Base-by-base conservation (phyloP, 2,888 invertebrate species). In the Folsomia candida region DNA sequence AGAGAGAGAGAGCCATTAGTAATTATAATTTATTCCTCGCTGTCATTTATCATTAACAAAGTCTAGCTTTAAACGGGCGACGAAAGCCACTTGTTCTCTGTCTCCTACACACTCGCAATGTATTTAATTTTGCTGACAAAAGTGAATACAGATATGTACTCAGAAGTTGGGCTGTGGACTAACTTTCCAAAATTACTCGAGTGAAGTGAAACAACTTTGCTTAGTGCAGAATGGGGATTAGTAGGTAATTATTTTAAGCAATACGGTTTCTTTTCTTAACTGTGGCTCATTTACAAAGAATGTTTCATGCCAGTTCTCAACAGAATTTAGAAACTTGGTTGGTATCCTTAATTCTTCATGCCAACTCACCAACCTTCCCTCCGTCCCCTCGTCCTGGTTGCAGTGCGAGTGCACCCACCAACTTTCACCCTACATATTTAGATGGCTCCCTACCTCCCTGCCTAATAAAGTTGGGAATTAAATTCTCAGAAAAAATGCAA, bases 1-100 rank as follows among this genome's bases (percentile, higher is more conserved):
- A n/a, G n/a, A n/a, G n/a, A n/a, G n/a, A n/a, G n/a, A 51, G 25
- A 51, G 54, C 65, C 65, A 65, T 65, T 65, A 65, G 65, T 65
- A 54, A 65, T 65, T 54, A 54, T 65, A 65, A 65, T 65, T 51
- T 54, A 54, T 65, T 64, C 51, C 25, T 28, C 18, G 27, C 62
- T 62, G 51, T 25, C 65, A 65, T 65, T 65, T 65, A 65, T 65
- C 65, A 65, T 54, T 65, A 37, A 4, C 37, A 37, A 37, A 37
- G 37, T 37, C 37, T 37, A 37, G 37, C 14, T 37, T 37, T 9
- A 37, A n/a, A 37, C 37, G 37, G 37, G 37, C 37, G 37, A 37
- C 14, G 37, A 37, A 37, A 37, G 37, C 4, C 37, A 14, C 37
- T 37, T 37, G 37, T 9, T 37, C 37, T 37, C 14, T 37, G 37